phyloP scores from a whole-genome alignment of 30 jellyfish, hydroid and myxozoan genomes.

The Hydra vulgaris region DNA sequence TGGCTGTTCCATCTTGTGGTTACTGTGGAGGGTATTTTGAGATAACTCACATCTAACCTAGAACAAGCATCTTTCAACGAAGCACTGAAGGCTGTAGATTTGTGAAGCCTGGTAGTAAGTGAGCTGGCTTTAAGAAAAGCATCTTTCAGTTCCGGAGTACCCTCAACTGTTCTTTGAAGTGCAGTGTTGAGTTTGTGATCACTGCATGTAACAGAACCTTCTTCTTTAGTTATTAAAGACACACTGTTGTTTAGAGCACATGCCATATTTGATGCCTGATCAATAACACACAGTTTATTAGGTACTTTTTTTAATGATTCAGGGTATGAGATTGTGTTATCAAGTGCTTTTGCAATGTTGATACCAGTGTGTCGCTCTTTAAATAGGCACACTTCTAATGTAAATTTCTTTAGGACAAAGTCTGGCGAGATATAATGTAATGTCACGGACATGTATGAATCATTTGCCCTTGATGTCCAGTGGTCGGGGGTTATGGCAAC shows the following conservation, averaged over 20 bases:
- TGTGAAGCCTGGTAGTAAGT: not conserved
- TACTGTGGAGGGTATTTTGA: not conserved
- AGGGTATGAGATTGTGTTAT: not conserved
- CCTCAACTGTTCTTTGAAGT: not conserved
- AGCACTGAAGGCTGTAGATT: too few relatives aligned
- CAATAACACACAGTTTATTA: not conserved
- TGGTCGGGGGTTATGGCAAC: not conserved
- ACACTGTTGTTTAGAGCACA: not conserved
- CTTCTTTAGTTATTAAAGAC: not conserved
- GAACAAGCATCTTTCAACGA: not conserved
- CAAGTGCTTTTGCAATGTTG: not conserved
- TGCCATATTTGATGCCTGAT: not conserved
- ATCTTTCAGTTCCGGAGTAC: not conserved
- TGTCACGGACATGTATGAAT: not conserved
- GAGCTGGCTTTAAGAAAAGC: not conserved
- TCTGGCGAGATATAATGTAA: not conserved
- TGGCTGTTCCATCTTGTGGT: not conserved
- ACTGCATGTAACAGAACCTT: not conserved
- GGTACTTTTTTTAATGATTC: not conserved
- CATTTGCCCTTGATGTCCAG: not conserved
- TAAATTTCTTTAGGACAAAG: not conserved
- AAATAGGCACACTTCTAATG: not conserved
- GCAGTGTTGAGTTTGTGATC: not conserved
- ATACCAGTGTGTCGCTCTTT: not conserved
- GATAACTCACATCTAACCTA: not conserved